A percentile compares a stretch with the other conserved stretches of the same genome.
Conservation (phyloP, 2,888 invertebrate species). For the Archips xylosteana region DNA sequence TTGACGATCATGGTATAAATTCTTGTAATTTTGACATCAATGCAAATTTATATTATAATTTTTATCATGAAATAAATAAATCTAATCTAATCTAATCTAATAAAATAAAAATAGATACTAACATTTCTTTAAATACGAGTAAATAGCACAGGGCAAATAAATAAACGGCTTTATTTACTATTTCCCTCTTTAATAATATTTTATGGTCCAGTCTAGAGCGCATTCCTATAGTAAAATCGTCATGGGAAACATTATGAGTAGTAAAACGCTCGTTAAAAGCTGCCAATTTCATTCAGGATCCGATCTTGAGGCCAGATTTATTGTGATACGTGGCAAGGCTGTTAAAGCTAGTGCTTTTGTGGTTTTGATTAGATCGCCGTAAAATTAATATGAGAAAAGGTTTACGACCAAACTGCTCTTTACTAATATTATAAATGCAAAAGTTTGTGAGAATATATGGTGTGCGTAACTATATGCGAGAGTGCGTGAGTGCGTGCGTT, state of each 20-base stretch:
- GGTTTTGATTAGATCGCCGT: slow-evolving; percentile 51
- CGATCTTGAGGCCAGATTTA: slow-evolving; percentile 48
- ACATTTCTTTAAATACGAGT: neutral
- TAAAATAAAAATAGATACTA: neutral
- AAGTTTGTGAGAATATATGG: no score
- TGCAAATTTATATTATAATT: no score
- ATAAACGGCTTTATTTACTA: neutral
- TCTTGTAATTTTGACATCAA: no score
- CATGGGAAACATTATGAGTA: slow-evolving; percentile 40
- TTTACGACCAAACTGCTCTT: neutral
- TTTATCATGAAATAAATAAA: no score
- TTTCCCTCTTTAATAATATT: slow-evolving; percentile 27
- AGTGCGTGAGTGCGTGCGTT: no score
- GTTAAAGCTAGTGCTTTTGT: slow-evolving; percentile 51
- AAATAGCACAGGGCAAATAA: neutral
- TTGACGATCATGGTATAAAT: no score
- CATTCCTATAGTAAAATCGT: slow-evolving; percentile 13
- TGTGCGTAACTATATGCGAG: no score
- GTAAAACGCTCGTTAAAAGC: slow-evolving; percentile 48
- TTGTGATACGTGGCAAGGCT: slow-evolving; percentile 47
- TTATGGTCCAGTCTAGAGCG: slow-evolving; percentile 17
- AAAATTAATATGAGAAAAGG: slow-evolving; percentile 42
- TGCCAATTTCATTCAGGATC: slow-evolving; percentile 51
- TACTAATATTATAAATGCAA: no score
- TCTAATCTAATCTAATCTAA: no score